Conservation (phyloP, 2,888 invertebrate genomes). For the Aporophyla lueneburgensis region DNA sequence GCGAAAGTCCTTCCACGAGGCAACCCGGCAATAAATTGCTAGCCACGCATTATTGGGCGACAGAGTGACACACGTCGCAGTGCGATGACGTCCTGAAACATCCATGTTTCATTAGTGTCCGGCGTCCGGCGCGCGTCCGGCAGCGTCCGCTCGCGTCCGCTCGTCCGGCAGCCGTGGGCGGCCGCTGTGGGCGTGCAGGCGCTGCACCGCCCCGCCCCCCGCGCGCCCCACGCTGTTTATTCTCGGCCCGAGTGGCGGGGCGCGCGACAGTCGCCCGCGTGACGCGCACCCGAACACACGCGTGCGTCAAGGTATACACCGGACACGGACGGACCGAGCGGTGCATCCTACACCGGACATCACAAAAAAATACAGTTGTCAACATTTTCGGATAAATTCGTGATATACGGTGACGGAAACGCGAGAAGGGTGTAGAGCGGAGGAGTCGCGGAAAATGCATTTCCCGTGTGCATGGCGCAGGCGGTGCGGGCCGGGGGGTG, state of each 20-base stretch:
- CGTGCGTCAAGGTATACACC: constrained; percentile 81
- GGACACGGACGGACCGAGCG: constrained; percentile 82
- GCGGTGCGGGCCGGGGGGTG: constrained; percentile 91
- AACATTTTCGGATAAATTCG: constrained; percentile 69
- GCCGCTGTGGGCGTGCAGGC: constrained; percentile 89
- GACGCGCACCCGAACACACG: constrained; percentile 86
- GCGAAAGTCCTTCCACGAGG: constrained; percentile 63
- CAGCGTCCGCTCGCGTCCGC: constrained; percentile 70
- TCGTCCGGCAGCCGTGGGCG: constrained; percentile 81
- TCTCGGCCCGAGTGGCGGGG: constrained; percentile 87
- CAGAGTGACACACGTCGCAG: constrained; percentile 60
- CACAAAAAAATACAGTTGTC: constrained; percentile 77
- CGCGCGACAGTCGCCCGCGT: constrained; percentile 89
- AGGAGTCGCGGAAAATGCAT: constrained; percentile 86
- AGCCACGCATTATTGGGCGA: constrained; percentile 53
- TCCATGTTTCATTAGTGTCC: constrained; percentile 60
- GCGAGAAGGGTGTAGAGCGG: constrained; percentile 80
- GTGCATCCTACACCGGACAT: constrained; percentile 87
- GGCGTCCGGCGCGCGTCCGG: constrained; percentile 64
- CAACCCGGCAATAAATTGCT: constrained; percentile 54
- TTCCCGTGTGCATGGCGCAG: constrained; percentile 89
- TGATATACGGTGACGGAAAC: constrained; percentile 61
- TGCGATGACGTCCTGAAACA: constrained; percentile 69
- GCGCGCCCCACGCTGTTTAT: constrained; percentile 86
- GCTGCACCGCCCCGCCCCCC: constrained; percentile 83